Evolutionary conservation across 2,888 invertebrate genomes (phyloP).

Genomic region (Volucella bombylans): DNA sequence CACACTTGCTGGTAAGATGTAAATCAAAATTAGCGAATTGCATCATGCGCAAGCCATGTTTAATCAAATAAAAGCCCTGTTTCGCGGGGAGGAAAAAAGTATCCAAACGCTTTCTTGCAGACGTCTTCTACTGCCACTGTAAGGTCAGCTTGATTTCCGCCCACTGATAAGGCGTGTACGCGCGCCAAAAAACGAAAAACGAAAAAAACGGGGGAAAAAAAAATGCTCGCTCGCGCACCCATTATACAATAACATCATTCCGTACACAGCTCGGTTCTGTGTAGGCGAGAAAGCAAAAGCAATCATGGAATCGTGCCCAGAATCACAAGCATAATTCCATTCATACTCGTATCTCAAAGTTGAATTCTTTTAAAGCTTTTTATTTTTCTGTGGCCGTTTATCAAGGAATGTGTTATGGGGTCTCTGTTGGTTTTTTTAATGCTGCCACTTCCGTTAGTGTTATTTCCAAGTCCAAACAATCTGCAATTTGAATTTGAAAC

Average conservation of each 20-base stretch:
- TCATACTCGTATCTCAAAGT: slow-evolving; percentile 49
- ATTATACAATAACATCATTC: slow-evolving; percentile 29
- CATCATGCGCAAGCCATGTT: slow-evolving; percentile 38
- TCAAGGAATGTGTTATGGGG: slow-evolving; percentile 35
- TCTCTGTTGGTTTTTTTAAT: slow-evolving; percentile 12
- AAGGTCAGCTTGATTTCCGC: slow-evolving; percentile 72
- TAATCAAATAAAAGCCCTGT: slow-evolving; percentile 49
- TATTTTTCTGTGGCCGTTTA: slow-evolving; percentile 30
- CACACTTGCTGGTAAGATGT: background rate
- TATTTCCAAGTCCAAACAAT: slow-evolving; percentile 55
- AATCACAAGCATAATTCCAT: slow-evolving; percentile 49
- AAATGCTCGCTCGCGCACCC: slow-evolving; percentile 38
- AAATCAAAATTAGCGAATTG: slow-evolving; percentile 53
- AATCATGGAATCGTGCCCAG: slow-evolving; percentile 67
- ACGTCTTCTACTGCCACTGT: slow-evolving; percentile 23
- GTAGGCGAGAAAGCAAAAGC: slow-evolving; percentile 52
- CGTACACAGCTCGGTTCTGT: slow-evolving; percentile 12
- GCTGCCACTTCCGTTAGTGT: slow-evolving; percentile 59
- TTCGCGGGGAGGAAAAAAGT: slow-evolving; percentile 23
- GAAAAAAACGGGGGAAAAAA: too few species aligned
- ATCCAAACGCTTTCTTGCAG: slow-evolving; percentile 26
- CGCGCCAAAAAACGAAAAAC: slow-evolving; percentile 4
- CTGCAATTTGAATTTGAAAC: slow-evolving; percentile 70
- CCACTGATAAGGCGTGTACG: slow-evolving; percentile 61
- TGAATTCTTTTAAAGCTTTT: slow-evolving; percentile 46